phyloP scores from a whole-genome alignment of 2,888 invertebrate genomes.

The Didymodactylos carnosus region DNA sequence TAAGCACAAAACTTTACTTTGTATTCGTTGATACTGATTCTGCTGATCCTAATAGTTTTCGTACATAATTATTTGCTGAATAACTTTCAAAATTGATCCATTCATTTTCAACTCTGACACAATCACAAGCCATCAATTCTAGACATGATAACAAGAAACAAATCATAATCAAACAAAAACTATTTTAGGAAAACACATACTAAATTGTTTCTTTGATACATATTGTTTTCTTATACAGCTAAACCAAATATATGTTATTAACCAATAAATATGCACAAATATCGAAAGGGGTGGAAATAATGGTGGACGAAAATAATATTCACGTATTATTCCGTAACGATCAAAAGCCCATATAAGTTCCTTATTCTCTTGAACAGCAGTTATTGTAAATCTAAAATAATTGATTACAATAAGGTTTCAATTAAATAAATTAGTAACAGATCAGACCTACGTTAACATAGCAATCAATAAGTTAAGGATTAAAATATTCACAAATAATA shows the following conservation, averaged over 20 bases:
- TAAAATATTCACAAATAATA: slow-evolving; percentile 30
- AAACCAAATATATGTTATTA: neutral
- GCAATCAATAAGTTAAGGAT: slow-evolving; percentile 34
- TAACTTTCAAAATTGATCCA: neutral
- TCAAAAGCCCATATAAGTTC: slow-evolving; percentile 29
- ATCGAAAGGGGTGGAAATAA: slow-evolving; percentile 31
- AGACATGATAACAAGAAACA: neutral
- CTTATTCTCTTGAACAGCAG: slow-evolving; percentile 27
- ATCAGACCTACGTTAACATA: slow-evolving; percentile 30
- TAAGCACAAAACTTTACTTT: too few species aligned
- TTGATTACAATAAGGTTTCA: neutral
- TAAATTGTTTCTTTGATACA: too few species aligned
- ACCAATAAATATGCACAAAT: slow-evolving; percentile 21
- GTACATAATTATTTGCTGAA: neutral
- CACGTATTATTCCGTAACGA: slow-evolving; percentile 27
- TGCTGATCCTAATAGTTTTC: too few species aligned
- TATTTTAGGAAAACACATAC: too few species aligned
- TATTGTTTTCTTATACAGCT: too few species aligned
- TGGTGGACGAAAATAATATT: slow-evolving; percentile 29
- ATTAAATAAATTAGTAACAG: neutral
- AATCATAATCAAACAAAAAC: neutral
- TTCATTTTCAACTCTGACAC: neutral
- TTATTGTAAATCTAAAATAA: slow-evolving; percentile 31
- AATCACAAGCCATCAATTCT: neutral
- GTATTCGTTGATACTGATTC: too few species aligned